phyloP scores from a whole-genome alignment of 2,113 vertebrate species.

The Emydocephalus ijimae region DNA sequence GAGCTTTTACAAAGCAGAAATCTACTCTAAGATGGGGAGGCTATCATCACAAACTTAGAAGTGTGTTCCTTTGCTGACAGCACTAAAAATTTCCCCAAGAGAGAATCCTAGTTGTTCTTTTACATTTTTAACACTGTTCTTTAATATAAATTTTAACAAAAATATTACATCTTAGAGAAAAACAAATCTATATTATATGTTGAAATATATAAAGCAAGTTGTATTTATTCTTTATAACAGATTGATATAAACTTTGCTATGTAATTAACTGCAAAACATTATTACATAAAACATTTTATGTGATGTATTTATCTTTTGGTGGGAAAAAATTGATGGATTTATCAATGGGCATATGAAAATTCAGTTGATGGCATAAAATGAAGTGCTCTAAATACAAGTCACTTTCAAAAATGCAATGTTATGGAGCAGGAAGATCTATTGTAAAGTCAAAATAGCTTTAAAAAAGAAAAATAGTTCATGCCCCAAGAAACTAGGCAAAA shows the following conservation, averaged over 20 bases:
- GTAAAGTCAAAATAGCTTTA: neutral
- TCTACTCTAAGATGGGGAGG: neutral
- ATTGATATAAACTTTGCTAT: neutral
- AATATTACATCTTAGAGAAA: neutral
- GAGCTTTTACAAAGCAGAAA: slow-evolving; percentile 14
- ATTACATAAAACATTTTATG: neutral
- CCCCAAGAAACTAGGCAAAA: neutral
- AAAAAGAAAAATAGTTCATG: neutral
- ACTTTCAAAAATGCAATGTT: neutral
- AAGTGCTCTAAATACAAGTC: neutral
- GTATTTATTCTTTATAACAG: neutral
- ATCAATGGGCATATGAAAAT: neutral
- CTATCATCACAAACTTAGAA: neutral
- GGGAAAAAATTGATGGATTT: neutral
- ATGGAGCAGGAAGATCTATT: neutral
- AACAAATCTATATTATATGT: neutral
- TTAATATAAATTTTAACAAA: neutral
- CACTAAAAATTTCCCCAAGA: neutral
- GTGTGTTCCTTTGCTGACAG: neutral
- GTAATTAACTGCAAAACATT: neutral
- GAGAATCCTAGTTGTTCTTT: neutral
- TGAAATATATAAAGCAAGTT: neutral
- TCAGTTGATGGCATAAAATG: neutral
- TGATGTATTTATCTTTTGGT: neutral
- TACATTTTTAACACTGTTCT: neutral